A percentile compares a stretch with the other conserved stretches of the same genome.
Conservation (phyloP, 2,888 invertebrate genomes). For the Xestia c-nigrum region DNA sequence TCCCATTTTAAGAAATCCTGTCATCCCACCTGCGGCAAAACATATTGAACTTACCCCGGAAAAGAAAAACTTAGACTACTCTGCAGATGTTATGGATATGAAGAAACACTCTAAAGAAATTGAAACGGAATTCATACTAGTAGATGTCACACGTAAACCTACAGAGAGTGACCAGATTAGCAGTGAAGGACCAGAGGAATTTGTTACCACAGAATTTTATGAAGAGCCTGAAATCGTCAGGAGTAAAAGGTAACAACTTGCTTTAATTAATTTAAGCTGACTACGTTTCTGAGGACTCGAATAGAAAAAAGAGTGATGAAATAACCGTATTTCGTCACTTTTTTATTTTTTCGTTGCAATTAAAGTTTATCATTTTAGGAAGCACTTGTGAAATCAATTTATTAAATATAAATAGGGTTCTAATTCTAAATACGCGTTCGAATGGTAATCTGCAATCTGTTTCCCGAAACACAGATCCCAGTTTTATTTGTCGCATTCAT, state of each 20-base stretch:
- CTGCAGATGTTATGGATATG: neutral
- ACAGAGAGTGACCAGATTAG: conserved; percentile 9
- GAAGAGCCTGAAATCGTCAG: conserved; percentile 22
- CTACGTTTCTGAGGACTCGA: neutral
- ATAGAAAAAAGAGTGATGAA: neutral
- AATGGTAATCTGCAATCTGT: neutral
- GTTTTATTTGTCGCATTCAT: too few relatives aligned
- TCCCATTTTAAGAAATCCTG: neutral
- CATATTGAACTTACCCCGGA: neutral
- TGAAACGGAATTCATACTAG: conserved; percentile 69
- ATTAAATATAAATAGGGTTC: neutral
- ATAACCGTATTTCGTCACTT: neutral
- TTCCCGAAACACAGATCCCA: neutral
- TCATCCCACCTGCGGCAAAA: neutral
- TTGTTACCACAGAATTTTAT: conserved; percentile 45
- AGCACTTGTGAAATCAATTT: neutral
- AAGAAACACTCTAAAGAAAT: conserved; percentile 12
- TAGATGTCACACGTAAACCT: conserved; percentile 46
- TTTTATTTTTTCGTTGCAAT: neutral
- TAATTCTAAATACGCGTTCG: neutral
- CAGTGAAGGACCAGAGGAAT: conserved; percentile 28
- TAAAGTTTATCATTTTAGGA: neutral
- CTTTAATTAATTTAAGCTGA: neutral
- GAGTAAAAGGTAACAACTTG: conserved; percentile 63
- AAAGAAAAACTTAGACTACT: neutral